Base-by-base conservation (phyloP, 2,797 vertebrate species). In the Cossypha polioptera region DNA sequence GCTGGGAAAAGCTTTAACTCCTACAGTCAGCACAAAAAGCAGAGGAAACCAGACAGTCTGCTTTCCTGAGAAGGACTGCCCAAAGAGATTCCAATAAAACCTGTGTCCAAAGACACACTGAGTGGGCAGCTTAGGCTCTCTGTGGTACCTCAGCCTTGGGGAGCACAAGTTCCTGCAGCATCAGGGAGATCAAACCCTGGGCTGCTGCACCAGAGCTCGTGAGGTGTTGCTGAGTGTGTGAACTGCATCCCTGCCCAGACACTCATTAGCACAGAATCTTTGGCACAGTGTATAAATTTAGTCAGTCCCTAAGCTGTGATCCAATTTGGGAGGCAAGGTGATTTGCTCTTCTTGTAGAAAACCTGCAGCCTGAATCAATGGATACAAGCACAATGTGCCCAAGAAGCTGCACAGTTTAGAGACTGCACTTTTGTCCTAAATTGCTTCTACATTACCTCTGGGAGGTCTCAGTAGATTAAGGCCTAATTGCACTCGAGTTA, bases 291-390 rank as follows among this genome's bases (percentile, higher is more conserved):
- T 78, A 72, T 81, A 93, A 94, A 84, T 84, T 71, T 91, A 79
- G 73, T 59, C 61, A 77, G 74, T 78, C 90, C 93, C 83, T 43
- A 43, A 92, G 80, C 40, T 31, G 61, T 2, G 14, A 84, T 93
- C 67, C 65, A 85, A 79, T 95, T 36, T 73, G 59, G 35, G 79
- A 96, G 51, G 92, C 62, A 95, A 96, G 93, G 86, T 75, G 63
- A 67, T 95, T 72, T 96, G 89, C 85, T 77, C 75, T 94, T 88
- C 80, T 78, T 21, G 15, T 76, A 86, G 62, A 67, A 95, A 94
- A 77, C 42, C 42, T 51, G 51, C 76, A 65, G 57, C 58, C 61
- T 90, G 24, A 84, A 59, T 90, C 57, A 69, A 28, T 7, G 43
- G 54, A 51, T 67, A 53, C 28, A 55, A 10, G 43, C 48, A 61